phyloP scores from a whole-genome alignment of 2,113 vertebrate genomes.

The Climacteris rufus region DNA sequence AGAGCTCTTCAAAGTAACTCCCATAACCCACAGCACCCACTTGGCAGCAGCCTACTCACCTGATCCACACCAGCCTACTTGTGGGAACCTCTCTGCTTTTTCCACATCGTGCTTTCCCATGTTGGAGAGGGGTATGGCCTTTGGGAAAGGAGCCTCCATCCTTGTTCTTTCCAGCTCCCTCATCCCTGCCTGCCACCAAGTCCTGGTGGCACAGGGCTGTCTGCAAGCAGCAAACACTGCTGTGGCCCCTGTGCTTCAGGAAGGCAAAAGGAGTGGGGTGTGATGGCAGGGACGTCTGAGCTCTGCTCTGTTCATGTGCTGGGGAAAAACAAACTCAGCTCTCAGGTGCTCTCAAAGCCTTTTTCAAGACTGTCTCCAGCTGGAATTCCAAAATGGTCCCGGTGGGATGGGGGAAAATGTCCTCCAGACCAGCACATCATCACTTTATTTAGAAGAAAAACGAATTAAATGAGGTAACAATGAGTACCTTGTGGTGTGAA shows the following conservation, averaged over 20 bases:
- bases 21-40: not conserved
- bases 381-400: not conserved
- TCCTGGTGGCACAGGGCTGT: not conserved
- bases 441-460: not conserved
- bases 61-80: not conserved
- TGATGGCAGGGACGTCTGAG: too few relatives aligned
- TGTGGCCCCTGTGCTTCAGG: not conserved
- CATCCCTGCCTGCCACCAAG: not conserved
- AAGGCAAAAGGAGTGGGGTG: not conserved
- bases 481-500: not conserved
- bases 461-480: not conserved
- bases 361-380: not conserved
- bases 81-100: not conserved
- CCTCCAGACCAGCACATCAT: not conserved
- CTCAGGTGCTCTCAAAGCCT: not conserved
- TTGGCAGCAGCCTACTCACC: not conserved
- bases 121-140: not conserved
- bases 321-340: not conserved
- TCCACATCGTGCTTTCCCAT: not conserved
- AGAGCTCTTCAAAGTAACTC: not conserved
- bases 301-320: not conserved
- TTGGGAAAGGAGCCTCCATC: not conserved
- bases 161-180: not conserved
- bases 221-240: not conserved
- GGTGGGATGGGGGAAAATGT: not conserved